Evolutionary conservation across 2,797 vertebrate genomes (phyloP).

Genomic region (Parambassis ranga): DNA sequence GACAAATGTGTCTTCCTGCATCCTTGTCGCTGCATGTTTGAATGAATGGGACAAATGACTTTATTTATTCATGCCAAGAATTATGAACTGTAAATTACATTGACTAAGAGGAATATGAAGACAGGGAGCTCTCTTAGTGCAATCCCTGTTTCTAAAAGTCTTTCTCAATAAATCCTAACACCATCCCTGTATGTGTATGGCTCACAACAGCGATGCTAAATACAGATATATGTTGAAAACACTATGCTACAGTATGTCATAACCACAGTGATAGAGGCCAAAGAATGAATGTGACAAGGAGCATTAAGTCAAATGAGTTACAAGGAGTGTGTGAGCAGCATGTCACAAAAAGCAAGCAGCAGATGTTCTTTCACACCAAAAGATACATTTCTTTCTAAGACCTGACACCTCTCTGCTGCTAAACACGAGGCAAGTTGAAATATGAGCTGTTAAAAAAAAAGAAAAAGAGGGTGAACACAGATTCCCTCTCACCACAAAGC

Average conservation of each 20-base stretch:
- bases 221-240: no score
- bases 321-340: neutral
- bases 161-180: no score
- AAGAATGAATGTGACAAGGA: conserved; percentile 1
- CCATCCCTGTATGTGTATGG: no score
- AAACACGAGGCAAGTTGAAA: conserved; percentile 5
- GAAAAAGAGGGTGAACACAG: neutral
- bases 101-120: neutral
- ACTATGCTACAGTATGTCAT: no score
- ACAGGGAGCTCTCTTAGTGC: neutral
- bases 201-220: no score
- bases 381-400: conserved; percentile 17
- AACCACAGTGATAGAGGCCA: neutral
- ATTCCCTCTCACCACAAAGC: neutral
- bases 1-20: neutral
- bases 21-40: neutral
- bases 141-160: no score
- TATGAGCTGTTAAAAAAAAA: neutral
- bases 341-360: conserved; percentile 5
- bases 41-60: neutral
- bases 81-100: neutral
- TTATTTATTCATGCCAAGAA: neutral
- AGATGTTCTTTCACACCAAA: conserved; percentile 26
- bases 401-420: neutral
- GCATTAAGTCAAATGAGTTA: conserved; percentile 1